Percentiles rank a stretch among this genome's conserved stretches.
phyloP scores from a whole-genome alignment of 1,140 invertebrate genomes.

The Asbolus verrucosus region DNA sequence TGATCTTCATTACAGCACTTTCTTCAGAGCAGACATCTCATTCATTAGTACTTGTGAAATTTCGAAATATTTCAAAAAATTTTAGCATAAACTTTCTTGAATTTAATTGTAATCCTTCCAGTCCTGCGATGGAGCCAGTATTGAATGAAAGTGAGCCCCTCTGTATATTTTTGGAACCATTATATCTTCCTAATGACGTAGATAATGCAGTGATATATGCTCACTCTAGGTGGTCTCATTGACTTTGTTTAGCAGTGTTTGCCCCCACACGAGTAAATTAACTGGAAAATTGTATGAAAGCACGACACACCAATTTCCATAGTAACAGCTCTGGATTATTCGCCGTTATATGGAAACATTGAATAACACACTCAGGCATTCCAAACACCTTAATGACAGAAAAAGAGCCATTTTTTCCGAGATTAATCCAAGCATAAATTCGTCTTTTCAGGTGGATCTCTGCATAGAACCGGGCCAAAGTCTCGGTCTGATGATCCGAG shows the following conservation, averaged over 20 bases:
- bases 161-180: no score
- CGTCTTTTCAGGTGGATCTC: slow-evolving; percentile 86
- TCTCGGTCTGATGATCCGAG: slow-evolving; percentile 92
- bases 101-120: no score
- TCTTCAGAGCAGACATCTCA: no score
- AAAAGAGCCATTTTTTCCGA: no score
- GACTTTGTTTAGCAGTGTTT: slow-evolving; percentile 22
- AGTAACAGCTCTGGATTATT: neutral
- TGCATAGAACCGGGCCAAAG: slow-evolving; percentile 91
- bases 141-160: no score
- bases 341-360: neutral
- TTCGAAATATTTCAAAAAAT: no score
- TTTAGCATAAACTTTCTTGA: no score
- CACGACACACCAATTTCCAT: slow-evolving; percentile 24
- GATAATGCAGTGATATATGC: slow-evolving; percentile 15
- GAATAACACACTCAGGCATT: neutral
- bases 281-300: slow-evolving; percentile 45
- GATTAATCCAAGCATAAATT: no score
- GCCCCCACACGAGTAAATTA: slow-evolving; percentile 39
- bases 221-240: neutral
- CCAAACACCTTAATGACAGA: no score
- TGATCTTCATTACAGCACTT: no score
- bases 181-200: slow-evolving; percentile 13
- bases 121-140: no score
- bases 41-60: no score